These are phyloP conservation scores for Eurytoma californica DNA, from an alignment of 2,888 invertebrate species.

Conservation along the genomic window DNA sequence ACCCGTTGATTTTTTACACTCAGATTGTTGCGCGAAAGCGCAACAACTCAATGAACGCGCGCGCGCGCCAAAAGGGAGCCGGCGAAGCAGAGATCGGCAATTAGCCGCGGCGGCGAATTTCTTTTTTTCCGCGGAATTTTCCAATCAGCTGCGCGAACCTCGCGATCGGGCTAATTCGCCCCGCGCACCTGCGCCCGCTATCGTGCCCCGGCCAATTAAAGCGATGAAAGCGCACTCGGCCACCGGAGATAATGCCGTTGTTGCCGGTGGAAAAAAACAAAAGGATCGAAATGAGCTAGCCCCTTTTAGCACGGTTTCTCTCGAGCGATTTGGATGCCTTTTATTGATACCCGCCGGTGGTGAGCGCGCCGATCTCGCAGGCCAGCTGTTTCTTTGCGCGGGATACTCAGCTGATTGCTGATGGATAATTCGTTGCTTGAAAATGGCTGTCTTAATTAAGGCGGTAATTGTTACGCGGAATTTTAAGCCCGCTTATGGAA, in stretches of 20 bases:
- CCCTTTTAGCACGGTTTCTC: slow-evolving; percentile 36
- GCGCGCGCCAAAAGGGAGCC: neutral
- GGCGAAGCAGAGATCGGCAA: neutral
- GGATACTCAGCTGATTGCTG: neutral
- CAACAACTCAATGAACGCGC: neutral
- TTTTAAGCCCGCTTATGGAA: no score
- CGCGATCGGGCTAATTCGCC: neutral
- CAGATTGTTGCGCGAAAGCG: neutral
- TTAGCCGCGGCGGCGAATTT: neutral
- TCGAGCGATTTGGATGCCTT: slow-evolving; percentile 1
- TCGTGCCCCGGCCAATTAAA: slow-evolving; percentile 41
- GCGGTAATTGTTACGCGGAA: no score
- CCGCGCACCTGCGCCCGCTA: slow-evolving; percentile 14
- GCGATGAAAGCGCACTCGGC: slow-evolving; percentile 31
- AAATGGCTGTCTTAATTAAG: neutral
- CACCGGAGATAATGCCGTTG: neutral
- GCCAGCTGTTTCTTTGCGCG: neutral
- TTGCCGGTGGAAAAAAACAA: neutral
- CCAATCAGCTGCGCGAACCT: no score
- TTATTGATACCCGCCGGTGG: slow-evolving; percentile 26
- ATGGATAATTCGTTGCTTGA: neutral
- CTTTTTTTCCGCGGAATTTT: no score
- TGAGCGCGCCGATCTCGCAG: neutral
- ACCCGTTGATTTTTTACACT: no score
- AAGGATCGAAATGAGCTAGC: slow-evolving; percentile 3